Evolutionary conservation across 2,113 vertebrate species (phyloP), one percentile per base, ranked within the genome.

Genomic region (Melanotaenia duboulayi): DNA sequence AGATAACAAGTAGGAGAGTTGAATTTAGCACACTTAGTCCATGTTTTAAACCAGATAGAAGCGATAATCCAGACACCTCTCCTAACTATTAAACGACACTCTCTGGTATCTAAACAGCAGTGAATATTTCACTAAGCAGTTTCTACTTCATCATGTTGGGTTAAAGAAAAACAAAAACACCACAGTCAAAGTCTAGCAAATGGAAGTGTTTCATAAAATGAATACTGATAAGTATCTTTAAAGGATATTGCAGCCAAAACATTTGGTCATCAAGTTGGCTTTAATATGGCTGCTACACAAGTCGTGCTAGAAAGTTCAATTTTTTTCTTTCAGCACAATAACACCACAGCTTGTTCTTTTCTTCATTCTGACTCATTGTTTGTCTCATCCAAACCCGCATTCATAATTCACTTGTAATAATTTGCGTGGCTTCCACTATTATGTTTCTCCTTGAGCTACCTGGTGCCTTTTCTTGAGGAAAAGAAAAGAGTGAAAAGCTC

Each of bases 361-460:
- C 50, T 40, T 65, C 56, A 50, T 72, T 61, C 50, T 74, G 48
- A 74, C 66, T 82, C 56, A 74, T 89, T 85, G 84, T 55, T 76
- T 72, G 69, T 67, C 71, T 79, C 44, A 56, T 65, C 19, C 39
- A 64, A 48, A 68, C 71, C 64, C 68, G 58, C 74, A 81, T 86
- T 57, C 39, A 87, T 86, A 83, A 85, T 83, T 80, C 67, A 88
- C 70, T 14, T 32, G 56, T 48, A 72, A 78, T 86, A 75, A 76
- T 74, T 85, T 2, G 11, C 13, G 11, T 57, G 25, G 37, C 60
- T 67, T 54, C 50, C 28, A 14, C 39, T 39, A 24, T 57, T 52
- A 24, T 24, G 60, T 67, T 65, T 73, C 56, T 75, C 78, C 74
- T 42, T 5, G 40, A 85, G 66, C 78, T 16, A 60, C 61, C 51